Percentiles rank a stretch among this genome's conserved stretches.
phyloP scores from a whole-genome alignment of 92 coral and sea anemone species.

The Bergia sp. region DNA sequence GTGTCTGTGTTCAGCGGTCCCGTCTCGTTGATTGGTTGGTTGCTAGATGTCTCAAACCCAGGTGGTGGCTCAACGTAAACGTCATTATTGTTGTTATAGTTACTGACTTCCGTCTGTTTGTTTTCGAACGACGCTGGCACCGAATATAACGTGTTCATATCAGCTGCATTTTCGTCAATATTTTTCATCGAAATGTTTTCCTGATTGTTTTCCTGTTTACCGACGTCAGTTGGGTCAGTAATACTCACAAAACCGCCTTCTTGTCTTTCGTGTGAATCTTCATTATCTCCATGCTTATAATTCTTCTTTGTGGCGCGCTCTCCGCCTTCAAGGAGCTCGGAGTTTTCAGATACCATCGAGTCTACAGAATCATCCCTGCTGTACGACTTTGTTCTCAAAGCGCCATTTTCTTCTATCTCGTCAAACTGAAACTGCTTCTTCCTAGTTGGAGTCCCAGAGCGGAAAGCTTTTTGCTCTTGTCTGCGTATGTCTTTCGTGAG shows the following conservation, averaged over 20 bases:
- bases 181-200: neutral
- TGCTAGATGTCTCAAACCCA: constrained; percentile 9
- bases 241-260: neutral
- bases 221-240: neutral
- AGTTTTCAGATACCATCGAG: constrained; percentile 19
- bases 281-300: neutral
- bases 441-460: constrained; percentile 27
- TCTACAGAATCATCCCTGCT: constrained; percentile 12
- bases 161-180: neutral
- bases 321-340: neutral
- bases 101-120: constrained; percentile 7
- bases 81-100: neutral
- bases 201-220: neutral
- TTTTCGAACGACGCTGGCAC: constrained; percentile 23
- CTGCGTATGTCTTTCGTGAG: constrained; percentile 76
- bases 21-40: neutral
- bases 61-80: constrained; percentile 29
- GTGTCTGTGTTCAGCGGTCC: neutral
- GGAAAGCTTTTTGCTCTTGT: constrained; percentile 66
- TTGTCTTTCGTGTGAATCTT: neutral
- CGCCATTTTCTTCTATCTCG: constrained; percentile 30
- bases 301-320: constrained; percentile 8
- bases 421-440: constrained; percentile 49
- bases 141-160: neutral
- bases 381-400: neutral